Evolutionary conservation across 2,113 vertebrate genomes (phyloP), one percentile per base, ranked within the genome.

Genomic region (Trichomycterus rosablanca): DNA sequence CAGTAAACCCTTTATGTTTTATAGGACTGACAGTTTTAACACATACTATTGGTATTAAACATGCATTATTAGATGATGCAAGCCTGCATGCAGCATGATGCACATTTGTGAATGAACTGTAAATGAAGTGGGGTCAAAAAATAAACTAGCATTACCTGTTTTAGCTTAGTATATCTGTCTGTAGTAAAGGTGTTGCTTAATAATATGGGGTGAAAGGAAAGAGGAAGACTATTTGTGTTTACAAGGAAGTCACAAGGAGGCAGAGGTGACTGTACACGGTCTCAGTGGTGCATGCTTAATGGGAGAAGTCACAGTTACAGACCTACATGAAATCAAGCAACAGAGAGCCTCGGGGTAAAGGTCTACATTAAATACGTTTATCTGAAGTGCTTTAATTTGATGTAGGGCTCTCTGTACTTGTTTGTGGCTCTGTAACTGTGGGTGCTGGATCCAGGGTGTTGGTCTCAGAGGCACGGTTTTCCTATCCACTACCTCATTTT

Each of bases 401-500:
- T 3, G 3, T 22, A 24, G 34, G 20, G 56, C 12, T 43, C 46
- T 58, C 16, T 66, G 34, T 14, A 20, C 32, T 54, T 57, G 18
- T 43, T 16, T 45, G 19, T 44, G 73, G 70, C 79, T 82, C 74
- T 84, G 70, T 37, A 83, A 79, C 70, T 77, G 76, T 75, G 44
- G 44, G 37, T 51, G 71, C 43, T 66, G 23, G 18, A 34, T 9
- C 53, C 59, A 66, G 42, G 50, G 67, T 26, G 74, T 28, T 35
- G 44, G 15, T 43, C 35, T 45, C 70, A 53, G 19, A 19, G 19
- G 30, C 11, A 44, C 9, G 5, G 15, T 16, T 44, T 24, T 65
- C 3, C 14, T 39, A 10, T 58, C 46, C 18, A 48, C 89, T 92
- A 93, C 90, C 91, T 92, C 84, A 3, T 88, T 85, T 70, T 85